These are phyloP conservation scores for Eueides isabella DNA, from an alignment of 1,140 invertebrate species.

Conservation along the genomic window DNA sequence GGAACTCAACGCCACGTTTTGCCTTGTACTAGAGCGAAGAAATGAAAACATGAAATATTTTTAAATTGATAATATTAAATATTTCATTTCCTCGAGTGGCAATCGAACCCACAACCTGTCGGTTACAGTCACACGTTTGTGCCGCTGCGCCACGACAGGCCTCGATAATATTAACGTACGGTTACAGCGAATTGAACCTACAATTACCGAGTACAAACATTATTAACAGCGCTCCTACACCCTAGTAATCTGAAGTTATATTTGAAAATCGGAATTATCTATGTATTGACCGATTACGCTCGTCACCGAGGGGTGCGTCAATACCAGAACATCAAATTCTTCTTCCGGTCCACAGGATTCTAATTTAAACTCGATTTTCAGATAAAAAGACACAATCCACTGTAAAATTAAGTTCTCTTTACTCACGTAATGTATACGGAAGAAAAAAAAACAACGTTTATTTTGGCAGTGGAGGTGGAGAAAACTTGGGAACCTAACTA, in stretches of 20 bases:
- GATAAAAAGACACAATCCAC: conserved; percentile 1
- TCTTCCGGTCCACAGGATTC: background rate
- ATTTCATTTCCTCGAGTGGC: too few relatives aligned
- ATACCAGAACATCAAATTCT: conserved; percentile 9
- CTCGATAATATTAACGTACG: too few relatives aligned
- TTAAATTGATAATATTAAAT: too few relatives aligned
- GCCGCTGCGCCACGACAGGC: too few relatives aligned
- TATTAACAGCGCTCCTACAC: background rate
- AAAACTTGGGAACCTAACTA: too few relatives aligned
- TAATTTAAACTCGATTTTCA: conserved; percentile 8
- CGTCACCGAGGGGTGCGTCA: conserved; percentile 8
- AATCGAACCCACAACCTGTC: too few relatives aligned
- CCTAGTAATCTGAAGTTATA: background rate
- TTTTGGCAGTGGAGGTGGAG: too few relatives aligned
- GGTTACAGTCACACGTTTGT: too few relatives aligned
- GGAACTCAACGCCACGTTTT: too few relatives aligned
- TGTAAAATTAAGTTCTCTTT: background rate
- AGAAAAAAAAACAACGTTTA: background rate
- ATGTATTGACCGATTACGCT: conserved; percentile 9
- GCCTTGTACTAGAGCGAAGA: too few relatives aligned
- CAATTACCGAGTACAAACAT: background rate
- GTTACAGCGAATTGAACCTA: background rate
- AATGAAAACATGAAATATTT: too few relatives aligned
- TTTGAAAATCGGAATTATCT: background rate
- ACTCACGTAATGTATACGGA: too few relatives aligned